Evolutionary conservation across 2,113 vertebrate genomes (phyloP), one percentile per base, ranked within the genome.

Genomic region (Channa argus): DNA sequence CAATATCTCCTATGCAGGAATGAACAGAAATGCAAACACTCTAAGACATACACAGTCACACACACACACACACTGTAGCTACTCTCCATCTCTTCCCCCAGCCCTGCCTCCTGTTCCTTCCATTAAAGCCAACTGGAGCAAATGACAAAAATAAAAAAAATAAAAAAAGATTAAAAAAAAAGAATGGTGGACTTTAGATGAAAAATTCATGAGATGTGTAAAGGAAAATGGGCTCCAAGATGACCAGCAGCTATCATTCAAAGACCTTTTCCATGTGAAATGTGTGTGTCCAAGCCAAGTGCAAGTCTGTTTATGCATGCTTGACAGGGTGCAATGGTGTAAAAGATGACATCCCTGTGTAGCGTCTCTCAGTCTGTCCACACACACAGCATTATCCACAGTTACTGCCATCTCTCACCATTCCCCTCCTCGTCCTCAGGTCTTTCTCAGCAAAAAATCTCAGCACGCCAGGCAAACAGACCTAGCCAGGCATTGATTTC

Each of bases 181-280:
- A 5, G 49, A 1, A 24, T 24, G 24, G 46, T 1, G 3, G n/a
- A 7, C 4, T 41, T 24, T 24, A 24, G 24, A 24, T 92, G 63
- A 93, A 93, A 92, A 73, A 90, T 92, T 84, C 71, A 92, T 82
- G 81, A 92, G 81, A 91, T 68, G 55, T 87, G 84, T 85, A 68
- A 85, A 83, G 59, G 60, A 75, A 83, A 87, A 90, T 67, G 38
- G 79, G 75, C 75, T 82, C 45, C 8, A 59, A 71, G 76, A 90
- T 83, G 79, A 92, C 88, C 89, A 88, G 77, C 75, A 83, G 87
- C 59, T 80, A 81, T 80, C 77, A 65, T 64, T 87, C 85, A 75
- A 74, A 79, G 59, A 82, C 74, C 65, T 78, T 63, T 69, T 73
- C 66, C 64, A 73, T 50, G 55, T 69, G 49, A 67, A 56, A 66